Evolutionary conservation across 2,888 invertebrate species (phyloP), one percentile per base, ranked within the genome.

Genomic region (Hylaea fasciaria): DNA sequence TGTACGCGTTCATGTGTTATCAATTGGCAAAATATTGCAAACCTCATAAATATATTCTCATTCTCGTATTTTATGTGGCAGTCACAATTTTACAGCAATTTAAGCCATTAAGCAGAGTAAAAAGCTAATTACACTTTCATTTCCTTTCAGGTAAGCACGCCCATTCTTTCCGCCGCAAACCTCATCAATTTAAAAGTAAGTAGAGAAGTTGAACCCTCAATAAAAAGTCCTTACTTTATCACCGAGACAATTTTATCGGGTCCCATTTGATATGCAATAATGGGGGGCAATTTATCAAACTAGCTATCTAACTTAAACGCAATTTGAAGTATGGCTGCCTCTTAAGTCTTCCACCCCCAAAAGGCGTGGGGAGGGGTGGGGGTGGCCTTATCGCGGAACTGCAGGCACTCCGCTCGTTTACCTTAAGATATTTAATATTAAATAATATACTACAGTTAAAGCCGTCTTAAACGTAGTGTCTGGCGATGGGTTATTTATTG

Each of bases 351-450:
- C 80, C 80, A 79, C 85, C 88, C 85, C 87, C 82, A 76, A 82
- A 88, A 89, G 83, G 61, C 47, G 47, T 37, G 46, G 60, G 75
- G 72, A 70, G 77, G 76, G 76, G 78, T 75, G 73, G 72, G 82
- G 79, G 83, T 68, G 73, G 83, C 77, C 90, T 92, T 93, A 93
- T 93, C 92, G 89, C 91, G 81, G 82, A 87, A 89, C 83, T 91
- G 92, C 92, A 93, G 92, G 87, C 92, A 81, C 87, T 84, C 80
- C 84, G 72, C 87, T 82, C 89, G 87, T 83, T 89, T 89, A 92
- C 91, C 92, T 92, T 91, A 89, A 90, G 89, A 91, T 91, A 89
- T 91, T 90, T 91, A 91, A 91, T 92, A 92, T 91, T 91, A 89
- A 91, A 91, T 89, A 91, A 90, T 87, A 89, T 87, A 90, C 80